Percentiles rank a stretch among this genome's conserved stretches.
phyloP scores from a whole-genome alignment of 2,797 vertebrate species.

The Presbytis comata region DNA sequence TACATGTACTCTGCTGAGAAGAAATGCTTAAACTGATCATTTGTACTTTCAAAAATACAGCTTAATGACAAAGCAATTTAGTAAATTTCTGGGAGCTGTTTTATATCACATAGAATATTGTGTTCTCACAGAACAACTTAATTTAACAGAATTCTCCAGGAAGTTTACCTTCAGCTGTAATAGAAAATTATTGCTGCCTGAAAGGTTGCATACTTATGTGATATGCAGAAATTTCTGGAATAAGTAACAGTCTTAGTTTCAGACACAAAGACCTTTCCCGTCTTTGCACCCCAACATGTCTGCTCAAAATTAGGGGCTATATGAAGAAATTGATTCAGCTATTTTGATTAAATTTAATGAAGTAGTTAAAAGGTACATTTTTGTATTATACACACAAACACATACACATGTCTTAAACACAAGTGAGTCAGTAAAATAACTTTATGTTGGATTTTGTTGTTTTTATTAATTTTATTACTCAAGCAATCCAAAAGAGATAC shows the following conservation, averaged over 20 bases:
- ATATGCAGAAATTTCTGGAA: not conserved
- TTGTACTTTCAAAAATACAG: slow-evolving; percentile 45
- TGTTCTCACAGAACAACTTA: slow-evolving; percentile 25
- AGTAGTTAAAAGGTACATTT: slow-evolving; percentile 9
- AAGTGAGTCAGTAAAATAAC: not conserved
- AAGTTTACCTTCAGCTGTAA: slow-evolving; percentile 9
- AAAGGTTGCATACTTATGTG: not conserved
- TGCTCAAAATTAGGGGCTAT: slow-evolving; percentile 5
- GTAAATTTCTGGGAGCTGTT: slow-evolving; percentile 48
- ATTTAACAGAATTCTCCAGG: slow-evolving; percentile 23
- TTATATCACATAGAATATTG: slow-evolving; percentile 4
- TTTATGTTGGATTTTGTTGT: not conserved
- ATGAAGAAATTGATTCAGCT: not conserved
- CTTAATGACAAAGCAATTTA: slow-evolving; percentile 55
- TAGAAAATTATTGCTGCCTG: slow-evolving; percentile 7
- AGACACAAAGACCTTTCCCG: not conserved
- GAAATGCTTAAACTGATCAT: slow-evolving; percentile 38
- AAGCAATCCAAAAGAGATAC: not conserved
- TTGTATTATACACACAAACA: not conserved
- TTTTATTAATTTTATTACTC: not conserved
- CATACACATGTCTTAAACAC: not conserved
- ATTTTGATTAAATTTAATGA: not conserved
- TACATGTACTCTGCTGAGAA: not conserved
- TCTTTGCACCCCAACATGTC: not conserved
- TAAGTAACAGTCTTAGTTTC: not conserved